Evolutionary conservation across 2,113 vertebrate genomes (phyloP).

Genomic region (Chrysemys picta): DNA sequence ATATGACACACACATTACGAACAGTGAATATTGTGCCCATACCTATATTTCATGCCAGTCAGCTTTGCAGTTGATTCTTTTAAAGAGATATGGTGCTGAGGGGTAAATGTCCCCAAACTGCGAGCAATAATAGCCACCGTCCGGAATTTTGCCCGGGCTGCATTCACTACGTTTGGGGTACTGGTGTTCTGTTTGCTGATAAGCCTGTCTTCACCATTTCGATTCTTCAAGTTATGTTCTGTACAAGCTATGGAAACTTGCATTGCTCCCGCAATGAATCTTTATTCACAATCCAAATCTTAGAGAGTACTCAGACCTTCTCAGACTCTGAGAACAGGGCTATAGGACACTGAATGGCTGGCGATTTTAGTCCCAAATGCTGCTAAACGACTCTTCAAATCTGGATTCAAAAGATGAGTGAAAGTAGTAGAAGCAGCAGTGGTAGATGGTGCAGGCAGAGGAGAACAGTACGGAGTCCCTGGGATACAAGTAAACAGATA

Average conservation of each 20-base stretch:
- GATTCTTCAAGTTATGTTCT: conserved; percentile 96
- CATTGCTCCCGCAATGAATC: conserved; percentile 81
- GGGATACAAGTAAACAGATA: neutral
- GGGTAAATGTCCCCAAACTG: conserved; percentile 95
- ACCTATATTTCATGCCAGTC: conserved; percentile 99
- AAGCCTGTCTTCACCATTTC: conserved; percentile 93
- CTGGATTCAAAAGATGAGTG: neutral
- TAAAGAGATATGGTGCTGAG: conserved; percentile 96
- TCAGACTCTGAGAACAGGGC: conserved; percentile 28
- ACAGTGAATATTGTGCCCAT: conserved; percentile 67
- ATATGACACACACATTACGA: neutral
- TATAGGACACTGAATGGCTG: neutral
- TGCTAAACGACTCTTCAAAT: neutral
- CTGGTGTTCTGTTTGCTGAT: conserved; percentile 91
- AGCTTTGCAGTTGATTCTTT: conserved; percentile 98
- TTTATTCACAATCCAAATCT: neutral
- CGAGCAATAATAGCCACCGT: conserved; percentile 98
- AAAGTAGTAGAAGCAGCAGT: neutral
- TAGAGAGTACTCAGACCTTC: conserved; percentile 50
- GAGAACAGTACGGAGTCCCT: neutral
- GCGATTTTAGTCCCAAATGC: neutral
- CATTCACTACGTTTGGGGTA: conserved; percentile 94
- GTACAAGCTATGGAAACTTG: conserved; percentile 99
- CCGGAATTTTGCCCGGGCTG: conserved; percentile 94
- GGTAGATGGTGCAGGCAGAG: neutral